phyloP scores from a whole-genome alignment of 2,888 invertebrate species.

The Ceriagrion tenellum region DNA sequence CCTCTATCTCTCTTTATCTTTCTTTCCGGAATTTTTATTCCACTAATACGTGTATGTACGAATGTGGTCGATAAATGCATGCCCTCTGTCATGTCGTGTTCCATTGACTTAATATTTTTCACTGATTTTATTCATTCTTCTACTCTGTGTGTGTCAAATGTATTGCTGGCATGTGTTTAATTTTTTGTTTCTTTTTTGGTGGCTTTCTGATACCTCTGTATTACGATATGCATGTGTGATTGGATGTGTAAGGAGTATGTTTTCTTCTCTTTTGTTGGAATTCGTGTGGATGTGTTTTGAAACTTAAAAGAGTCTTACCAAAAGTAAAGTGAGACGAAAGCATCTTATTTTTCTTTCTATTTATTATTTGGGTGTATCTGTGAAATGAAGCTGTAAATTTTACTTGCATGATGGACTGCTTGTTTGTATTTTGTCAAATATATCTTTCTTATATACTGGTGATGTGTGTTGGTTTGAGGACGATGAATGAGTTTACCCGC shows the following conservation, averaged over 20 bases:
- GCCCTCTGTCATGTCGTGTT: neutral
- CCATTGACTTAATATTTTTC: neutral
- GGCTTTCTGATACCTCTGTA: neutral
- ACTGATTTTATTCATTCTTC: neutral
- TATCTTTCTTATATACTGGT: neutral
- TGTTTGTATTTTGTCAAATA: neutral
- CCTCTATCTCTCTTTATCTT: neutral
- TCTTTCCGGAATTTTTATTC: neutral
- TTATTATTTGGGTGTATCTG: neutral
- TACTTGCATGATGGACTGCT: neutral
- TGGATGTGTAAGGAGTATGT: neutral
- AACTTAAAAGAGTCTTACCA: neutral
- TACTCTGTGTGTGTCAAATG: neutral
- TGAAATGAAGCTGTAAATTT: neutral
- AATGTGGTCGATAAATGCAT: neutral
- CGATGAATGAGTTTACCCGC: neutral
- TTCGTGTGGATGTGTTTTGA: neutral
- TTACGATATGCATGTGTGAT: neutral
- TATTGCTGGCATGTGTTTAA: neutral
- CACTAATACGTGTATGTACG: slow-evolving; percentile 2
- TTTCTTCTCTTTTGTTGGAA: neutral
- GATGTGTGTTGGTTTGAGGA: neutral
- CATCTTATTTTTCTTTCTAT: neutral
- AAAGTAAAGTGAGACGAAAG: neutral
- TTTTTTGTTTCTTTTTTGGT: neutral